Base-by-base conservation (phyloP, 2,888 invertebrate genomes). In the Drosophila anceps region DNA sequence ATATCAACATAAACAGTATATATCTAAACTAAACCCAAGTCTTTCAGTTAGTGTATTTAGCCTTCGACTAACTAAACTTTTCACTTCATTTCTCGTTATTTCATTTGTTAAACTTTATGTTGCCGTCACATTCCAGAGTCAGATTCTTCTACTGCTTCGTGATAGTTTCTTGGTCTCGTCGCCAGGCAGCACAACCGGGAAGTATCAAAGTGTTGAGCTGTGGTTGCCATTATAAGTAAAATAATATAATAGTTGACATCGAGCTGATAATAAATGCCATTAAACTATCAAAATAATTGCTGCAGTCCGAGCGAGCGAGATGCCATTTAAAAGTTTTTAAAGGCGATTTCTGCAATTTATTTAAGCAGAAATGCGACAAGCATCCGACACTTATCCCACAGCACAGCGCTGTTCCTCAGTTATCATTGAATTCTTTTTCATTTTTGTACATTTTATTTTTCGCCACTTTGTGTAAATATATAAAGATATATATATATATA, bases 401-500 rank as follows among this genome's bases (percentile, higher is more conserved):
- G 6, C 13, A 12, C 33, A 27, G 59, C 51, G 44, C 33, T 48
- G 70, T 37, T 78, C 48, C 59, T 51, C 37, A 58, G 54, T 37
- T 64, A 31, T 33, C 39, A 27, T 43, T 74, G 51, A 53, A 48
- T 58, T 20, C 31, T 41, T 35, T 55, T 68, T 65, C 5, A 12
- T 44, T 44, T 24, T 27, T 24, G 4, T 44, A 12, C 15, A 7
- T 72, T 54, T 15, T 51, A 79, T 69, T 51, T 65, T 50, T 62
- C 37, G 69, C 57, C 69, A 69, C 64, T 74, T 73, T 65, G 75
- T 75, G 72, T 75, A 78, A 75, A 76, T 67, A 75, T 76, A 33
- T 12, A 6, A n/a, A n/a, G n/a, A n/a, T 31, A 2, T 48, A 1
- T 27, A 4, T 74, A 46, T 35, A 48, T 59, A 43, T 8, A 5